Evolutionary conservation across 2,888 invertebrate species (phyloP).

Genomic region (Bellardia bayeri): DNA sequence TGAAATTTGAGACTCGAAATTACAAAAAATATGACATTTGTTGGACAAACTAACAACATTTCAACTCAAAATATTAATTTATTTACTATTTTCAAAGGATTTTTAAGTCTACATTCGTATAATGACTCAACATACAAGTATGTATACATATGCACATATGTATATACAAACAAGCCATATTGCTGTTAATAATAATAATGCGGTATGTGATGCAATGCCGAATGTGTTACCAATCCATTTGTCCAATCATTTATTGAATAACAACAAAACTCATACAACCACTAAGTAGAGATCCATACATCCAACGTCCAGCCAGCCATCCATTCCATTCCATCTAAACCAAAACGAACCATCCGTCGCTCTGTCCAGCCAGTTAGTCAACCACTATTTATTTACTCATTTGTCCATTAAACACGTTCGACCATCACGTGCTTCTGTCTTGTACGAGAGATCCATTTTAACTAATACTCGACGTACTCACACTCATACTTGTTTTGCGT

Average conservation of each 20-base stretch:
- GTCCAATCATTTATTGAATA: conserved; percentile 50
- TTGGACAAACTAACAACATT: too few relatives aligned
- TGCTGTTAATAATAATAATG: conserved; percentile 40
- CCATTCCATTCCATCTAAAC: conserved; percentile 14
- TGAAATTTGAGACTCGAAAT: too few relatives aligned
- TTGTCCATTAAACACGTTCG: conserved; percentile 74
- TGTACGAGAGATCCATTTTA: conserved; percentile 83
- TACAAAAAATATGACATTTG: too few relatives aligned
- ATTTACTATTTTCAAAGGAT: not conserved
- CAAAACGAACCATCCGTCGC: conserved; percentile 40
- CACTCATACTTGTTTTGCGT: not conserved
- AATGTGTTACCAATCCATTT: conserved; percentile 43
- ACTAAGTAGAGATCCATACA: conserved; percentile 62
- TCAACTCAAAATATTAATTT: too few relatives aligned
- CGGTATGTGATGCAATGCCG: conserved; percentile 56
- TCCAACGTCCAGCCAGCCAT: conserved; percentile 31
- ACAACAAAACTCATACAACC: conserved; percentile 44
- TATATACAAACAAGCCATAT: conserved; percentile 1
- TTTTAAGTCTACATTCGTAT: not conserved
- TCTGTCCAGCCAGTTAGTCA: conserved; percentile 64
- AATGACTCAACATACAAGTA: not conserved
- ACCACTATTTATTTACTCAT: conserved; percentile 55
- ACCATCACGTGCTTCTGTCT: conserved; percentile 83
- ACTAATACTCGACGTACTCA: conserved; percentile 71
- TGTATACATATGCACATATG: not conserved